phyloP scores from a whole-genome alignment of 1,140 invertebrate genomes.

The Musca domestica region DNA sequence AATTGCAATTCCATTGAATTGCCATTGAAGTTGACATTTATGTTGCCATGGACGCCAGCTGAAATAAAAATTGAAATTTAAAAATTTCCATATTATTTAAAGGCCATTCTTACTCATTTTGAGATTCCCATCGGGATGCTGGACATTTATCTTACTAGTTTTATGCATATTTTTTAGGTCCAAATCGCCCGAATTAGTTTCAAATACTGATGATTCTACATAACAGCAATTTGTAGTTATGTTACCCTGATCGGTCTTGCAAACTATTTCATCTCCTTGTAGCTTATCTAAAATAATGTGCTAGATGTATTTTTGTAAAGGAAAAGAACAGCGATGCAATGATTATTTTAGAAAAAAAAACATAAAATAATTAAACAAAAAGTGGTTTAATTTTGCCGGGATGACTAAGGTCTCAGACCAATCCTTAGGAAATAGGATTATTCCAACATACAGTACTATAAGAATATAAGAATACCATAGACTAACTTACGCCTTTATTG shows the following conservation, averaged over 20 bases:
- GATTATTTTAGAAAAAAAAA: neutral
- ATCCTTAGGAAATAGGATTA: too few species aligned
- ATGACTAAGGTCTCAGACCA: too few species aligned
- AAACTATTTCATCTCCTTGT: slow-evolving; percentile 41
- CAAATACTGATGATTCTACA: slow-evolving; percentile 46
- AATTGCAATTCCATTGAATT: slow-evolving; percentile 46
- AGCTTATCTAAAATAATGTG: slow-evolving; percentile 43
- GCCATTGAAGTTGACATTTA: slow-evolving; percentile 39
- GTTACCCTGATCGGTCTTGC: slow-evolving; percentile 37
- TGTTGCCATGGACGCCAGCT: slow-evolving; percentile 49
- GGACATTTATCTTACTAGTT: slow-evolving; percentile 36
- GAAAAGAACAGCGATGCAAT: neutral
- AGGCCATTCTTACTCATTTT: slow-evolving; percentile 43
- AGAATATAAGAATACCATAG: neutral
- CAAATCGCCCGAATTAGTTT: slow-evolving; percentile 38
- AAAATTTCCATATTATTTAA: neutral
- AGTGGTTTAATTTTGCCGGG: too few species aligned
- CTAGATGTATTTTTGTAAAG: slow-evolving; percentile 24
- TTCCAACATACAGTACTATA: neutral
- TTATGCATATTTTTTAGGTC: slow-evolving; percentile 49
- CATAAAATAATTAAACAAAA: neutral
- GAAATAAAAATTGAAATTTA: neutral
- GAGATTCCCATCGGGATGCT: slow-evolving; percentile 37
- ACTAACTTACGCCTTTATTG: slow-evolving; percentile 34
- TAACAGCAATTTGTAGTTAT: slow-evolving; percentile 46